These are phyloP conservation scores for Crotalus horridus DNA, from an alignment of 2,113 vertebrate genomes.

Conservation along the genomic window DNA sequence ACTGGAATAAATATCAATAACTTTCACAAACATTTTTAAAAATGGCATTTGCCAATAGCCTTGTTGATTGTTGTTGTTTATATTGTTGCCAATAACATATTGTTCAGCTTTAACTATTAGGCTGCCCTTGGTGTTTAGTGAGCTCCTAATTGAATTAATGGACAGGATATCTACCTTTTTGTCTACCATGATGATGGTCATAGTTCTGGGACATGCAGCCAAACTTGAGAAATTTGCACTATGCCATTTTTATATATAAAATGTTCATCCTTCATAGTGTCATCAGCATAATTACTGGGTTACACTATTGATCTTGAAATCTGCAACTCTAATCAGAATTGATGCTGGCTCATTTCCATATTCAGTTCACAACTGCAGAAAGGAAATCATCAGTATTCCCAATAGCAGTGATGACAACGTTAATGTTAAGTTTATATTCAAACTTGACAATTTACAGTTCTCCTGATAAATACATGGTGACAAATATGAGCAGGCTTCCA, in stretches of 20 bases:
- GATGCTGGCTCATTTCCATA: not conserved
- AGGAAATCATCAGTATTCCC: not conserved
- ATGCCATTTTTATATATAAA: not conserved
- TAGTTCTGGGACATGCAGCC: not conserved
- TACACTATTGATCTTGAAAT: not conserved
- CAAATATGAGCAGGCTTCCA: not conserved
- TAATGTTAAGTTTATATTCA: not conserved
- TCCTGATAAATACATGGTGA: not conserved
- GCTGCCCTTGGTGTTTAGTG: not conserved
- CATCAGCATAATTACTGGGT: not conserved
- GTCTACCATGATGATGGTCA: not conserved
- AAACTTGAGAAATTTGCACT: not conserved
- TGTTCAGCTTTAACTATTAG: not conserved
- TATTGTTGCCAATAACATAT: not conserved
- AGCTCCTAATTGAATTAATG: not conserved
- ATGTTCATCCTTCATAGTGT: not conserved
- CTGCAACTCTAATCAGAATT: not conserved
- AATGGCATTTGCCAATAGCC: not conserved
- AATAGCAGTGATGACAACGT: not conserved
- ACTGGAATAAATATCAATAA: not conserved
- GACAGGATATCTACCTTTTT: not conserved
- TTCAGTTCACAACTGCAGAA: not conserved
- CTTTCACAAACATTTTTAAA: not conserved
- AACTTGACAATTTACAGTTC: not conserved
- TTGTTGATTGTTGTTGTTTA: not conserved